phyloP scores from a whole-genome alignment of 2,113 vertebrate genomes.

The Neofelis nebulosa region DNA sequence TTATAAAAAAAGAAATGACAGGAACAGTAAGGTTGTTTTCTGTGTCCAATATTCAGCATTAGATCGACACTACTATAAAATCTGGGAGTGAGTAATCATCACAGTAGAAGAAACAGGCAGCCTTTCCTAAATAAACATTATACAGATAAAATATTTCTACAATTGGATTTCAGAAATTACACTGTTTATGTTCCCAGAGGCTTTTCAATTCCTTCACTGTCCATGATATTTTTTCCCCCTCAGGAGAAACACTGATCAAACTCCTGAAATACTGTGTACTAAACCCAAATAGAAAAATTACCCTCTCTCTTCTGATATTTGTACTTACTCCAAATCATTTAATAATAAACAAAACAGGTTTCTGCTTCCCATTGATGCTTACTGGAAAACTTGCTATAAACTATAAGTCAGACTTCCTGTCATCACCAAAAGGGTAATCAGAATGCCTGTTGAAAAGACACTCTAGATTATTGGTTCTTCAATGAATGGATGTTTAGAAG shows the following conservation, averaged over 20 bases:
- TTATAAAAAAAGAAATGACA: neutral
- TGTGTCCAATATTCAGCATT: neutral
- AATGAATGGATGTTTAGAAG: neutral
- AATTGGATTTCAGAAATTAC: constrained; percentile 1
- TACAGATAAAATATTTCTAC: neutral
- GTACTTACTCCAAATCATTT: neutral
- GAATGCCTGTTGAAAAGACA: neutral
- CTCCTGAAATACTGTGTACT: neutral
- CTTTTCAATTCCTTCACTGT: neutral
- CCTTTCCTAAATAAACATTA: neutral
- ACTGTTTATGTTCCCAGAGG: neutral
- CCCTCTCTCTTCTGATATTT: neutral
- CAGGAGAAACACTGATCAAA: neutral
- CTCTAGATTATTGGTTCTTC: neutral
- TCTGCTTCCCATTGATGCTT: neutral
- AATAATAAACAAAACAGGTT: neutral
- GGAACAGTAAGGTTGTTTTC: neutral
- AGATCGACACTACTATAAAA: neutral
- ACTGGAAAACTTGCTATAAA: neutral
- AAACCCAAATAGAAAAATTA: neutral
- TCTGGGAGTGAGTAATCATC: neutral
- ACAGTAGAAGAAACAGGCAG: neutral
- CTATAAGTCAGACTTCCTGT: neutral
- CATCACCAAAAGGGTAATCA: neutral
- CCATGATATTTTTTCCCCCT: neutral